A percentile compares a stretch with the other conserved stretches of the same genome.
phyloP scores from a whole-genome alignment of 2,113 vertebrate genomes.

The Nicator chloris region DNA sequence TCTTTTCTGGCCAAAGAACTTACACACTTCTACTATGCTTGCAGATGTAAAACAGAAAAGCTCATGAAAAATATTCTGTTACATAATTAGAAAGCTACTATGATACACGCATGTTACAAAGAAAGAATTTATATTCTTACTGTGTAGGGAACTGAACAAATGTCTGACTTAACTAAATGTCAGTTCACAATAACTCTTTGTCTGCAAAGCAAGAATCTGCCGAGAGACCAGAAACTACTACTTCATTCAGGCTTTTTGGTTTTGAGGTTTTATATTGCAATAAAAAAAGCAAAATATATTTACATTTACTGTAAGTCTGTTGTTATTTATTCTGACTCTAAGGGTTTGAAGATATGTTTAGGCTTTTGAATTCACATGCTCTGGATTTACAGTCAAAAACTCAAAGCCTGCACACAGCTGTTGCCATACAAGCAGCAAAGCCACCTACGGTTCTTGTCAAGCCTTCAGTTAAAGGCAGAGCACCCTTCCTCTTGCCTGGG shows the following conservation, averaged over 20 bases:
- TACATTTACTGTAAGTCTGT: not conserved
- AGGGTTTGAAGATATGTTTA: not conserved
- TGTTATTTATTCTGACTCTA: not conserved
- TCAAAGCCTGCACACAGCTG: constrained; percentile 36
- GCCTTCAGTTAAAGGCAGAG: constrained; percentile 48
- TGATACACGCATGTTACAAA: not conserved
- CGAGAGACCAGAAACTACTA: constrained; percentile 4
- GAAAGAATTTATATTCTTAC: not conserved
- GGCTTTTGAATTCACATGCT: not conserved
- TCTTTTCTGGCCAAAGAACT: not conserved
- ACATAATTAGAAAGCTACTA: constrained; percentile 17
- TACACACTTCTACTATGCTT: not conserved
- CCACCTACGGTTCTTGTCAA: constrained; percentile 26
- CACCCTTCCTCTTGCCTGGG: not conserved
- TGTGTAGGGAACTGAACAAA: constrained; percentile 30
- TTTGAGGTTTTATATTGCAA: not conserved
- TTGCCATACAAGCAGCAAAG: not conserved
- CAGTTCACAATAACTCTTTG: constrained; percentile 63
- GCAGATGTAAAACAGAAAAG: not conserved
- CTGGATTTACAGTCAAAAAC: not conserved
- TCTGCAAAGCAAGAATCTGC: constrained; percentile 29
- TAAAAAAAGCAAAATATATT: not conserved
- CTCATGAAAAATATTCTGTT: not conserved
- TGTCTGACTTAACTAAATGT: constrained; percentile 56
- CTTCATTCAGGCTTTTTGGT: constrained; percentile 27